Conservation (phyloP, 2,888 invertebrate species). For the Lucinisca nassula region DNA sequence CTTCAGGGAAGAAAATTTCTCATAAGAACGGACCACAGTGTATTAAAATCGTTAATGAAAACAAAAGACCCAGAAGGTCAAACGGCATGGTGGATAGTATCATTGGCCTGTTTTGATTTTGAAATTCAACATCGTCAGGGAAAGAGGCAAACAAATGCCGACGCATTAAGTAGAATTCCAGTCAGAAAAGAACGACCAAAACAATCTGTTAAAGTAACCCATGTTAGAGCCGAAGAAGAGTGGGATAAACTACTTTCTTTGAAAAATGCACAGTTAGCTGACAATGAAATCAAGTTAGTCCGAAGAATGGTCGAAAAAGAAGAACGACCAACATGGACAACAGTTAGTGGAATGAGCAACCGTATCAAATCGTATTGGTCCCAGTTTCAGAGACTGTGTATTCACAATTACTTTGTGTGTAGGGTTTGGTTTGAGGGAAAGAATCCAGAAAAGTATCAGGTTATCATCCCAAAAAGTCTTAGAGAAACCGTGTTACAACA, state of each 20-base stretch:
- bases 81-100: background rate
- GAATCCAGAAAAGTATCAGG: slow-evolving; percentile 1
- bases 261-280: background rate
- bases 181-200: background rate
- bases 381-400: background rate
- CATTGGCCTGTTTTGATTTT: background rate
- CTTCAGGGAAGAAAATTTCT: background rate
- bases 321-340: slow-evolving; percentile 5
- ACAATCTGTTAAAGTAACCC: background rate
- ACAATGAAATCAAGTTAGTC: background rate
- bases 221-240: background rate
- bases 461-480: background rate
- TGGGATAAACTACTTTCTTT: background rate
- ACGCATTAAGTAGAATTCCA: background rate
- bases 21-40: background rate
- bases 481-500: background rate
- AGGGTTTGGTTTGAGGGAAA: background rate
- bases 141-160: background rate
- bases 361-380: background rate
- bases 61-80: background rate
- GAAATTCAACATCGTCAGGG: background rate
- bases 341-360: background rate
- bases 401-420: background rate
- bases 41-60: background rate
- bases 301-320: background rate